Percentiles rank a stretch among this genome's conserved stretches.
Evolutionary conservation across 2,113 vertebrate species (phyloP).

Genomic region (Rhegmatorhina hoffmannsi): DNA sequence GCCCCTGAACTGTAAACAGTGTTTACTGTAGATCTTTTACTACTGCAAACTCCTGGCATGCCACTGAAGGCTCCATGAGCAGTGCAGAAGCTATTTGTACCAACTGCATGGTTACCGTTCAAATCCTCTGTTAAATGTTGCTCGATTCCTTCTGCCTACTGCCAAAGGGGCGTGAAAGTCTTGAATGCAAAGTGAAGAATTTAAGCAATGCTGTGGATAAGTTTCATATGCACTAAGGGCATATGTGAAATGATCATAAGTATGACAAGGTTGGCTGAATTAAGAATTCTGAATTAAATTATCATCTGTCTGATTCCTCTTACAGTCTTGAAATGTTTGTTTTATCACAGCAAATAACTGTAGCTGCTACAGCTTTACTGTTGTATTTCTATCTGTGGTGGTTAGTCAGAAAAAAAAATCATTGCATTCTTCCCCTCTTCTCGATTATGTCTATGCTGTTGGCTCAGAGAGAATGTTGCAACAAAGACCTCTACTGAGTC

Average conservation of each 20-base stretch:
- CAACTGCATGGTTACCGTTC: neutral
- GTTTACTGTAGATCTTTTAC: neutral
- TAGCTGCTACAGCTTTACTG: neutral
- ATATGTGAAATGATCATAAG: neutral
- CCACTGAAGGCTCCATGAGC: neutral
- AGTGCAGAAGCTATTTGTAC: neutral
- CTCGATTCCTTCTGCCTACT: neutral
- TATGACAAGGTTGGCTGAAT: neutral
- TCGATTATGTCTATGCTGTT: neutral
- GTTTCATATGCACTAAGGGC: neutral
- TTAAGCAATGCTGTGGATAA: neutral
- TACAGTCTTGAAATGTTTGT: neutral
- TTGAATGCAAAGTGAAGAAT: neutral
- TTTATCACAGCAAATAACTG: neutral
- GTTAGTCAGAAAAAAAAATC: neutral
- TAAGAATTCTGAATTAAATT: slow-evolving; percentile 1
- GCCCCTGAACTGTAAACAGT: neutral
- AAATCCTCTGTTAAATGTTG: neutral
- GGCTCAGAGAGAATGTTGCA: neutral
- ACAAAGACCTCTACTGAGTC: neutral
- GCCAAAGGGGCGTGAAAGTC: neutral
- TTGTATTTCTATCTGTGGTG: neutral
- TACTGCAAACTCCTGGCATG: neutral
- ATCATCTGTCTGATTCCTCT: neutral
- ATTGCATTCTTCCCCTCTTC: neutral